Conservation (phyloP, 2,888 invertebrate species). For the Sialis lutaria region DNA sequence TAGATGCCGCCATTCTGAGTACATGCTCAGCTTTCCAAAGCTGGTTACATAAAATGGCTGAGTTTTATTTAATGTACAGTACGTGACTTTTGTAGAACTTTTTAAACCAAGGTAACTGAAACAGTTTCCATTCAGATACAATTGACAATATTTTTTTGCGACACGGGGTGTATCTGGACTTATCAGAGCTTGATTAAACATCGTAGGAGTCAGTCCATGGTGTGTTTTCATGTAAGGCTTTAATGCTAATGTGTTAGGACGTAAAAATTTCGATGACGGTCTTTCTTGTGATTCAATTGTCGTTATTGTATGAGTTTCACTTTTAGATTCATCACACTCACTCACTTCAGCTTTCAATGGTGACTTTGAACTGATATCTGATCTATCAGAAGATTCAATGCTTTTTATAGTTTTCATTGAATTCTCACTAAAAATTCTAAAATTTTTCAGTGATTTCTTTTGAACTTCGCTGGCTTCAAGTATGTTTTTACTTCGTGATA, state of each 20-base stretch:
- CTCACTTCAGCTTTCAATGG: slow-evolving; percentile 2
- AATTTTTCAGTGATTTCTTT: slow-evolving; percentile 1
- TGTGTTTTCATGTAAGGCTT: slow-evolving; percentile 73
- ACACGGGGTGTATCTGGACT: slow-evolving; percentile 85
- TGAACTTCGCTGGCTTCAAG: background rate
- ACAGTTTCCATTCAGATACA: slow-evolving; percentile 78
- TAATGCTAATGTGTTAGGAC: slow-evolving; percentile 67
- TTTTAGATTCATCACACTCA: slow-evolving; percentile 9
- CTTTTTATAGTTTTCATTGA: slow-evolving; percentile 3
- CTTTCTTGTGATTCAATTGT: slow-evolving; percentile 30
- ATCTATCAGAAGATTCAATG: slow-evolving; percentile 13
- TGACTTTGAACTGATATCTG: slow-evolving; percentile 8
- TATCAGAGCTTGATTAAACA: slow-evolving; percentile 66
- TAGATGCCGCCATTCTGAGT: slow-evolving; percentile 68
- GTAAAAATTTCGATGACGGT: slow-evolving; percentile 47
- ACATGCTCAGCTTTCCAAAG: slow-evolving; percentile 85
- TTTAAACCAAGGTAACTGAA: slow-evolving; percentile 83
- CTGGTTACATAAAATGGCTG: slow-evolving; percentile 91
- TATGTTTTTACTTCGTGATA: background rate
- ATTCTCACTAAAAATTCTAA: slow-evolving; percentile 2
- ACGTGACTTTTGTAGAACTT: slow-evolving; percentile 78
- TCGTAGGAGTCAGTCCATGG: slow-evolving; percentile 66
- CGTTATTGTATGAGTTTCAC: slow-evolving; percentile 6
- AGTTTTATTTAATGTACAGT: slow-evolving; percentile 82
- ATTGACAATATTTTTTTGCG: slow-evolving; percentile 75